Conservation (phyloP, 2,888 invertebrate genomes). For the Tromatobia lineatoria region DNA sequence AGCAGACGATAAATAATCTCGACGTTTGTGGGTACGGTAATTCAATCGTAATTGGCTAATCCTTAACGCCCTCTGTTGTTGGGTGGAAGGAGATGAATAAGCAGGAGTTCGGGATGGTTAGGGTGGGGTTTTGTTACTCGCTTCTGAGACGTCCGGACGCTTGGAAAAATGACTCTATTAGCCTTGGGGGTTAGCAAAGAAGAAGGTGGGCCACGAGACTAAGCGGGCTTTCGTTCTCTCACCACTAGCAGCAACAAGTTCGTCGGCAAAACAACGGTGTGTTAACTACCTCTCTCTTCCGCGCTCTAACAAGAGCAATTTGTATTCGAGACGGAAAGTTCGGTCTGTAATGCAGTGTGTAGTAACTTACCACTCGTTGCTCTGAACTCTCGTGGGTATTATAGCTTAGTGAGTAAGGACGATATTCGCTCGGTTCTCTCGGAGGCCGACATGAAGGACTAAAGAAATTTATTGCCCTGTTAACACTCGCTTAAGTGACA, state of each 20-base stretch:
- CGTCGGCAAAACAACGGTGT: slow-evolving; percentile 79
- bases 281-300: slow-evolving; percentile 77
- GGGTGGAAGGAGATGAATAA: slow-evolving; percentile 63
- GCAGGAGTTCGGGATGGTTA: slow-evolving; percentile 27
- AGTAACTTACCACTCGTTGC: slow-evolving; percentile 33
- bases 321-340: slow-evolving; percentile 75
- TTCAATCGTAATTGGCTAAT: slow-evolving; percentile 85
- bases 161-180: slow-evolving; percentile 85
- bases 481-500: slow-evolving; percentile 76
- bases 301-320: slow-evolving; percentile 82
- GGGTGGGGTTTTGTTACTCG: not conserved
- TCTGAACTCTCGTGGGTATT: slow-evolving; percentile 41
- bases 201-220: slow-evolving; percentile 40
- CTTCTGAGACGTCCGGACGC: slow-evolving; percentile 69
- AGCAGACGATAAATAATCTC: slow-evolving; percentile 61
- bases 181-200: slow-evolving; percentile 71
- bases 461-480: slow-evolving; percentile 79
- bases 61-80: slow-evolving; percentile 77
- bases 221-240: slow-evolving; percentile 23
- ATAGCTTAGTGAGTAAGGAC: slow-evolving; percentile 30
- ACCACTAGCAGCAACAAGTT: slow-evolving; percentile 79
- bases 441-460: slow-evolving; percentile 24
- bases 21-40: slow-evolving; percentile 75
- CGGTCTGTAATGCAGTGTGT: slow-evolving; percentile 21
- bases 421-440: slow-evolving; percentile 51